Evolutionary conservation across 2,888 invertebrate species (phyloP).

Genomic region (Synanthedon andrenaeformis): DNA sequence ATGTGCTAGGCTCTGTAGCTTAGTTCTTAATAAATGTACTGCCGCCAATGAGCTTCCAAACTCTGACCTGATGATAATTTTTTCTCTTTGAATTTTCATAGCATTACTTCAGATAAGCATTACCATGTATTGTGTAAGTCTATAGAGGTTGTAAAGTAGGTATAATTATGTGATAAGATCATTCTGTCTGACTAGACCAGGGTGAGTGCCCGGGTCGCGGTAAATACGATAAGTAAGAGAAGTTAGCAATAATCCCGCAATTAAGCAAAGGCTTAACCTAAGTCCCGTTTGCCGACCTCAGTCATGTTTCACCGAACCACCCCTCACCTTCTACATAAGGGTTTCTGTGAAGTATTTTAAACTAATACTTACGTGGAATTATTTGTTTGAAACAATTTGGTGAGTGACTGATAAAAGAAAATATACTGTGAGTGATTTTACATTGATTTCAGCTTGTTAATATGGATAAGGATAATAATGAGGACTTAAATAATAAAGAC

Average conservation of each 20-base stretch:
- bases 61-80: too few relatives aligned
- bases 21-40: too few relatives aligned
- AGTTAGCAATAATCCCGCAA: constrained; percentile 41
- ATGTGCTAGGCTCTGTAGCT: too few relatives aligned
- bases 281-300: constrained; percentile 27
- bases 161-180: constrained; percentile 1
- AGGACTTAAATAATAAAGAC: too few relatives aligned
- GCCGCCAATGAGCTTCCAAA: too few relatives aligned
- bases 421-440: too few relatives aligned
- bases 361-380: neutral
- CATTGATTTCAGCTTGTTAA: too few relatives aligned
- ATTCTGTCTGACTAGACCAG: constrained; percentile 1
- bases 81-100: too few relatives aligned
- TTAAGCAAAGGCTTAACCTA: constrained; percentile 36
- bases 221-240: constrained; percentile 41
- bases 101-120: too few relatives aligned
- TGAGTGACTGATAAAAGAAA: too few relatives aligned
- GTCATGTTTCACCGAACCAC: constrained; percentile 17
- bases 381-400: neutral
- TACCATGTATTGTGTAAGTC: too few relatives aligned
- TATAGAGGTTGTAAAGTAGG: neutral
- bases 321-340: neutral
- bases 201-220: constrained; percentile 15
- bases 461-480: too few relatives aligned
- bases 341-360: neutral